phyloP scores from a whole-genome alignment of 1,140 invertebrate genomes.

The Sycophaga agraensis region DNA sequence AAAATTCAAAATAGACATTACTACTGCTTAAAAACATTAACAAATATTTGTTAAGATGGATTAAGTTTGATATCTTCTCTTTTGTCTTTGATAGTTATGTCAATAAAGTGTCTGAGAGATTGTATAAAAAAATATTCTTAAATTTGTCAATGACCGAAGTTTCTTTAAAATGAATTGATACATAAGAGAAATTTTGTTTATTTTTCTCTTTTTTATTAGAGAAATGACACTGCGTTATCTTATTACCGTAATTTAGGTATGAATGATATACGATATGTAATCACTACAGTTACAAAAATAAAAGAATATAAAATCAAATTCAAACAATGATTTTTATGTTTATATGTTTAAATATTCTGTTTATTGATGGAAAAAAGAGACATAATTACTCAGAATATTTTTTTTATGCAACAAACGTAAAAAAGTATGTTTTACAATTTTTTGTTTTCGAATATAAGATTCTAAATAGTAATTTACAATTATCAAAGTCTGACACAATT shows the following conservation, averaged over 20 bases:
- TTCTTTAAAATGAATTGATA: too few species aligned
- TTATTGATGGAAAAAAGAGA: neutral
- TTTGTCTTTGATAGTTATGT: neutral
- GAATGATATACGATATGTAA: constrained; percentile 25
- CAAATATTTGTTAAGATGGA: constrained; percentile 4
- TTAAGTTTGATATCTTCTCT: neutral
- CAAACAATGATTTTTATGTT: neutral
- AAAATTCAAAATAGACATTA: neutral
- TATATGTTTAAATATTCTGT: neutral
- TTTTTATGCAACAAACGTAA: neutral
- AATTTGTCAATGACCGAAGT: neutral
- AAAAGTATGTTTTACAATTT: too few species aligned
- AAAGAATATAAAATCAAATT: constrained; percentile 20
- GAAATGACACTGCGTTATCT: constrained; percentile 4
- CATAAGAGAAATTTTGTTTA: too few species aligned
- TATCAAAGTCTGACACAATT: neutral
- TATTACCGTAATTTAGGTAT: constrained; percentile 23
- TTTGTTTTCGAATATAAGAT: neutral
- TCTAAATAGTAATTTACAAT: neutral
- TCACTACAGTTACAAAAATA: constrained; percentile 25
- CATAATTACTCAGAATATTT: neutral
- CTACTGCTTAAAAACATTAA: constrained; percentile 9
- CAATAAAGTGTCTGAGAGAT: constrained; percentile 5
- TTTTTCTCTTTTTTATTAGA: constrained; percentile 7
- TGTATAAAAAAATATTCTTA: neutral